Evolutionary conservation across 2,797 vertebrate species (phyloP).

Genomic region (Uromys caudimaculatus): DNA sequence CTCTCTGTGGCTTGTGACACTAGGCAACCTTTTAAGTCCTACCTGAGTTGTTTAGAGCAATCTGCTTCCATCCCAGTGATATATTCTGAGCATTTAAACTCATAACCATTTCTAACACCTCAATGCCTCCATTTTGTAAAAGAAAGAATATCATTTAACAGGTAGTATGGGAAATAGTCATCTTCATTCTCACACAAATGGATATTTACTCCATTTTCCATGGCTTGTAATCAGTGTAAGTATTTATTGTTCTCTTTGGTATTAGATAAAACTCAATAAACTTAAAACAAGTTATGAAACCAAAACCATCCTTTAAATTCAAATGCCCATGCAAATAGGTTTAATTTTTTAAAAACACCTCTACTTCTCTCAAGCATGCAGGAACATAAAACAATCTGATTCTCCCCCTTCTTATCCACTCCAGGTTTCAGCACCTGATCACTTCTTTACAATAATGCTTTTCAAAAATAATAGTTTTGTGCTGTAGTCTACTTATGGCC

Average conservation of each 20-base stretch:
- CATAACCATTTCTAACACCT: background rate
- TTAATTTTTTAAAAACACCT: constrained; percentile 19
- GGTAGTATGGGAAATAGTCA: background rate
- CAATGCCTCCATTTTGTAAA: background rate
- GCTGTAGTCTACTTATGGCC: background rate
- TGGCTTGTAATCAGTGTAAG: constrained; percentile 53
- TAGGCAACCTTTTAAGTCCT: background rate
- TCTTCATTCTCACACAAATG: constrained; percentile 12
- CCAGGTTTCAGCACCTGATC: background rate
- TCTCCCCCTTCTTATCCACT: background rate
- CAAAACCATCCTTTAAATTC: background rate
- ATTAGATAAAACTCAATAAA: constrained; percentile 53
- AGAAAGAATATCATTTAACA: background rate
- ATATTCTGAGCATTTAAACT: background rate
- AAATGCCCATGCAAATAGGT: background rate
- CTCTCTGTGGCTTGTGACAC: background rate
- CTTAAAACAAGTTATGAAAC: constrained; percentile 11
- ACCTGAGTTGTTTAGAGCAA: background rate
- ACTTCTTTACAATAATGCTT: background rate
- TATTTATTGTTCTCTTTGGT: constrained; percentile 41
- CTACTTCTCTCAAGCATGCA: constrained; percentile 3
- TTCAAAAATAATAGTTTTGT: constrained; percentile 51
- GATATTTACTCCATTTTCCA: background rate
- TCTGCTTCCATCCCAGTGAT: background rate
- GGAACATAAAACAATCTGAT: background rate